phyloP scores from a whole-genome alignment of 2,113 vertebrate genomes.

The Myrmecobius fasciatus region DNA sequence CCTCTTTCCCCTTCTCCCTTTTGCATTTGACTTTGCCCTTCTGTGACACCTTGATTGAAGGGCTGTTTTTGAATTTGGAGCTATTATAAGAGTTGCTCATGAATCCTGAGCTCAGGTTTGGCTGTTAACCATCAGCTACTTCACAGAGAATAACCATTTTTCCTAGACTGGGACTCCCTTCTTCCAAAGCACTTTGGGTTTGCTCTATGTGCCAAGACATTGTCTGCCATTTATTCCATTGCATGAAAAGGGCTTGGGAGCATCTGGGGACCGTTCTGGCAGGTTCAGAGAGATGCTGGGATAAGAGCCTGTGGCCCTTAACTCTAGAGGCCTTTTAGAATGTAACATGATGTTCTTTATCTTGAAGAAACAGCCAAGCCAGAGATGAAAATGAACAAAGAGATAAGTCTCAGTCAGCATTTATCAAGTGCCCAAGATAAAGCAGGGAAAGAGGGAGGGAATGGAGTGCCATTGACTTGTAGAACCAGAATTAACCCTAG shows the following conservation, averaged over 20 bases:
- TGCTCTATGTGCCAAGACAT: conserved; percentile 50
- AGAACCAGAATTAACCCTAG: neutral
- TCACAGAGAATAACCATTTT: neutral
- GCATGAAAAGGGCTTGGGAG: neutral
- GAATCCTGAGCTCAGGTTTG: neutral
- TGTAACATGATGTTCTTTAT: neutral
- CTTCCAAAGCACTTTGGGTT: conserved; percentile 54
- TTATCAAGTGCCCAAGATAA: neutral
- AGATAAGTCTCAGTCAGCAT: neutral
- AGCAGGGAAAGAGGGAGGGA: neutral
- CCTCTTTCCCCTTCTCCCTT: neutral
- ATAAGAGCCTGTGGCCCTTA: neutral
- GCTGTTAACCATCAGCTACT: neutral
- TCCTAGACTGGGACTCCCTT: neutral
- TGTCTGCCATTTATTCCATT: conserved; percentile 40
- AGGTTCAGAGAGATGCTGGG: neutral
- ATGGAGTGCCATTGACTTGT: no score
- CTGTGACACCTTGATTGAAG: neutral
- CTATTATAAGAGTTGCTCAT: neutral
- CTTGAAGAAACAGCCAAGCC: neutral
- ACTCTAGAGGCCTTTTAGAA: neutral
- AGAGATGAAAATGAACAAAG: neutral
- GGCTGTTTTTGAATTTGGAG: neutral
- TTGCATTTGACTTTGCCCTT: neutral
- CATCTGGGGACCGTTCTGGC: fast-evolving